Evolutionary conservation across 1,140 invertebrate genomes (phyloP).

Genomic region (Heterodera carotae): DNA sequence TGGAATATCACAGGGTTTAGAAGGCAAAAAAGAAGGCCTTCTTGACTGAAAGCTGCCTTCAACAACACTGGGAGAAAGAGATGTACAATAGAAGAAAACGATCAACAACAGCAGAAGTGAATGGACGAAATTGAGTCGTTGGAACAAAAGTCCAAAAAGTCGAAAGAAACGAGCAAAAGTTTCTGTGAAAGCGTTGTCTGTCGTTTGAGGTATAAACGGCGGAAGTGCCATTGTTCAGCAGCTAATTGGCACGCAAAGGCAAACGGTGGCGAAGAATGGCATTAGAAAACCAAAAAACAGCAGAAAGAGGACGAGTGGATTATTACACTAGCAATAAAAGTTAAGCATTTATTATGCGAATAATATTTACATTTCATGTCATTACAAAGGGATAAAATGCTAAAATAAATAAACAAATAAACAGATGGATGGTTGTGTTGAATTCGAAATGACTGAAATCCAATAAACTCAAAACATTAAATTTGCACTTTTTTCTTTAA

Average conservation of each 20-base stretch:
- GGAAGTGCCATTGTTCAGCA: not conserved
- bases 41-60: slow-evolving; percentile 37
- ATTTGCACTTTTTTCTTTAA: too few relatives aligned
- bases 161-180: not conserved
- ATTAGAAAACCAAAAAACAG: too few relatives aligned
- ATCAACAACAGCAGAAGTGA: not conserved
- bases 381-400: too few relatives aligned
- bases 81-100: not conserved
- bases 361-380: too few relatives aligned
- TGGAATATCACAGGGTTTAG: slow-evolving; percentile 58
- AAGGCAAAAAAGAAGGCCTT: slow-evolving; percentile 20
- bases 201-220: not conserved
- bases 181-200: not conserved
- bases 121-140: not conserved
- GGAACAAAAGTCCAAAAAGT: not conserved
- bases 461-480: too few relatives aligned
- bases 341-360: too few relatives aligned
- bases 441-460: too few relatives aligned
- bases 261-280: not conserved
- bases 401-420: too few relatives aligned
- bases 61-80: not conserved
- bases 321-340: too few relatives aligned
- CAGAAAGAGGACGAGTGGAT: too few relatives aligned
- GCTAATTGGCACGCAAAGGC: not conserved
- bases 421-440: too few relatives aligned